A percentile compares a stretch with the other conserved stretches of the same genome.
Conservation (phyloP, 2,113 vertebrate species). For the Brienomyrus longianalis region DNA sequence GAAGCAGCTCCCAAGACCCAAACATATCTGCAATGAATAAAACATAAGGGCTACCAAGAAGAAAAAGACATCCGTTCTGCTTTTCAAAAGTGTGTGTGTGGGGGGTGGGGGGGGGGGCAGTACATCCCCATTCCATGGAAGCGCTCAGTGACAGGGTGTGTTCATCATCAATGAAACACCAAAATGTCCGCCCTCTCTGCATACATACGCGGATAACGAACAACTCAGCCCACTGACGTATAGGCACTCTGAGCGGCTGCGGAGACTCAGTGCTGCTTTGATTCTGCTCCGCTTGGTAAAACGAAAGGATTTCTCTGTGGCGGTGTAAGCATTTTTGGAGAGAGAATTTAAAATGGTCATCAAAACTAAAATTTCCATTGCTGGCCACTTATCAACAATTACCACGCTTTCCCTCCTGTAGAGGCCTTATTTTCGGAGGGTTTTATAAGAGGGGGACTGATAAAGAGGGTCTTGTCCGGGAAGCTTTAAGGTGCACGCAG, state of each 20-base stretch:
- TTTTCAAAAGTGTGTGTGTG: neutral
- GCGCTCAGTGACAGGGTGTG: neutral
- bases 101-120: neutral
- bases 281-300: neutral
- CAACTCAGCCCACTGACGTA: neutral
- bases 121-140: neutral
- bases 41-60: neutral
- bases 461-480: neutral
- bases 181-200: neutral
- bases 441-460: neutral
- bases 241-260: neutral
- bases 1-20: neutral
- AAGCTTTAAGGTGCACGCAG: neutral
- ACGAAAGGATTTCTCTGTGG: neutral
- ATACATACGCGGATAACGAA: neutral
- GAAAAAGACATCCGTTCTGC: neutral
- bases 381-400: slow-evolving; percentile 36
- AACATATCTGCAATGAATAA: neutral
- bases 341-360: slow-evolving; percentile 42
- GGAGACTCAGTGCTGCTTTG: neutral
- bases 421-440: neutral
- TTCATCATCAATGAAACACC: neutral
- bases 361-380: slow-evolving; percentile 46
- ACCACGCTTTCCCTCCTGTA: neutral
- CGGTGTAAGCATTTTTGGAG: slow-evolving; percentile 1